phyloP scores from a whole-genome alignment of 2,797 vertebrate species.

The Alosa sapidissima region DNA sequence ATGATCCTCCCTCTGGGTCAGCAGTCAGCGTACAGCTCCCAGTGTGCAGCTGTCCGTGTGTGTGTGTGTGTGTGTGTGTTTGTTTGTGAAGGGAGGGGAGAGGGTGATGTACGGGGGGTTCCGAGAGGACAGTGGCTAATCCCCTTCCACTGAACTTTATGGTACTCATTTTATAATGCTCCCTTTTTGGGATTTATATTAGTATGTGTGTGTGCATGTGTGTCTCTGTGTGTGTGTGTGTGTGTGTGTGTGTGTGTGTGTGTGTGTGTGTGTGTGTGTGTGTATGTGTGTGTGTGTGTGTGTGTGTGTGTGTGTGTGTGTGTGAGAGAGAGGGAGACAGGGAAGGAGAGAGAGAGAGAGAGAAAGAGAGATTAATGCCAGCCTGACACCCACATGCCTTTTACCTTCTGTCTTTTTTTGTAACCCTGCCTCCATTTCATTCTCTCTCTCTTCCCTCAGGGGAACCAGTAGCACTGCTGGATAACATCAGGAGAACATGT shows the following conservation, averaged over 20 bases:
- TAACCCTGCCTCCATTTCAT: neutral
- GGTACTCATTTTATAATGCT: conserved; percentile 47
- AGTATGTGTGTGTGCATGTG: neutral
- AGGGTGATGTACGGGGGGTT: conserved; percentile 34
- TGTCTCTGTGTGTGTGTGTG: too few relatives aligned
- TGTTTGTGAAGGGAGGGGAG: neutral
- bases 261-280: too few relatives aligned
- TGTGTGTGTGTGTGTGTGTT: neutral
- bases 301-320: neutral
- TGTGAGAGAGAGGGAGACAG: neutral
- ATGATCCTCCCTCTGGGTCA: conserved; percentile 37
- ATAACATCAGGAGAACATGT: neutral
- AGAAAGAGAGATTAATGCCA: neutral
- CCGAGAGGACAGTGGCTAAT: conserved; percentile 57
- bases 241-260: conserved; percentile 23
- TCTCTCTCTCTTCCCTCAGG: neutral
- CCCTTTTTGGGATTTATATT: conserved; percentile 32
- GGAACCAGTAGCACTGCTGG: neutral
- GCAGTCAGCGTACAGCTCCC: neutral
- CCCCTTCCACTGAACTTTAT: conserved; percentile 49
- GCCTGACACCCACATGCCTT: neutral
- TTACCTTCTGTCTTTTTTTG: neutral
- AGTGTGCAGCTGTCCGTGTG: conserved; percentile 33
- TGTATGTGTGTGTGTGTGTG: neutral
- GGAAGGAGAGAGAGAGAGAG: neutral